Base-by-base conservation (phyloP, 1,140 invertebrate genomes). In the Drosophila nebulosa region DNA sequence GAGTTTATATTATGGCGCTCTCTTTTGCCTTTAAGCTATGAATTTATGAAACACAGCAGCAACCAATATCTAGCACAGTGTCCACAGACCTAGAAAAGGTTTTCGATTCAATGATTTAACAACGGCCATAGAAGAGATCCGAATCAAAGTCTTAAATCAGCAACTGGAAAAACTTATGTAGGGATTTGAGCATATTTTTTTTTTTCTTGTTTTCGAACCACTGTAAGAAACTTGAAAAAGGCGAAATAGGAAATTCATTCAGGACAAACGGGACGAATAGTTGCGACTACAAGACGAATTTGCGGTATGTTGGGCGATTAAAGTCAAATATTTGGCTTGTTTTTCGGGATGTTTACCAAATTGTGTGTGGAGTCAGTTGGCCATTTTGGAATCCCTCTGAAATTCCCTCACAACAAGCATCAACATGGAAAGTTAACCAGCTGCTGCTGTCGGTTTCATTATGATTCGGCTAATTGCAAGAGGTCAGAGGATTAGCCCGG, bases 381-480 rank as follows among this genome's bases (percentile, higher is more conserved):
- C 62, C 67, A 83, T 62, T 69, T 78, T 57, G 22, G 27, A 24
- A 24, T 52, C 14, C 21, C 61, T 66, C 6, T 64, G 66, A 85
- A 84, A 65, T 86, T 78, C 65, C 80, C 78, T 6, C 27, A 86
- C 70, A 64, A 30, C 27, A 64, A 62, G n/a, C 58, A 57, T 26
- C 27, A 35, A 56, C 16, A 32, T 18, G 30, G 16, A 67, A 64
- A 35, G 66, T 70, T 52, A 74, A 81, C 39, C 81, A 86, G 69
- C 83, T 86, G 81, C 81, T 88, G 69, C 83, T 86, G 81, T 72
- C 78, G 58, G 39, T 46, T 72, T 75, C 78, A 86, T 86, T 78
- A 88, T 58, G 62, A 75, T 59, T 67, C 67, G 62, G 78, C 74
- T 85, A 85, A 85, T 88, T 78, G 70, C 70, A n/a, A 65, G 39